phyloP scores from a whole-genome alignment of 1,140 invertebrate genomes.

The Solen grandis region DNA sequence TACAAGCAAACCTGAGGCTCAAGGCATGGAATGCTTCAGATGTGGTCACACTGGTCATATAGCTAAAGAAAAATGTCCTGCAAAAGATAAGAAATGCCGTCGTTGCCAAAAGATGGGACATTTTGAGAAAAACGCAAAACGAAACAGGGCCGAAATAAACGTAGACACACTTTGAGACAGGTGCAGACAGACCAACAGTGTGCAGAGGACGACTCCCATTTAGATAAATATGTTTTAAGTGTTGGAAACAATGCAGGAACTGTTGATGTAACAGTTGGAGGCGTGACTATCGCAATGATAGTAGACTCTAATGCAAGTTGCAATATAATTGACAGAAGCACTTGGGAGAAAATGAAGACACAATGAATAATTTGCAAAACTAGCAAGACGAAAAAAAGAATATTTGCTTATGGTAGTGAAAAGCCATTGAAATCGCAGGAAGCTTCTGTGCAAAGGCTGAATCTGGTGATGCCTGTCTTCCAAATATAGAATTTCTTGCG shows the following conservation, averaged over 20 bases:
- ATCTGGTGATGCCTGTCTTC: no score
- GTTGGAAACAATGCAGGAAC: background rate
- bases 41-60: background rate
- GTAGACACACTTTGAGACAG: no score
- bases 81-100: background rate
- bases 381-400: background rate
- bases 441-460: background rate
- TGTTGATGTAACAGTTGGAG: background rate
- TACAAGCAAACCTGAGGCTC: background rate
- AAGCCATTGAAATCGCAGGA: background rate
- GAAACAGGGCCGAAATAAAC: no score
- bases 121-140: background rate
- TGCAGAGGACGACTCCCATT: no score
- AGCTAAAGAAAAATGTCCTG: background rate
- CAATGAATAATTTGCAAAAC: background rate
- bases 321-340: constrained; percentile 8
- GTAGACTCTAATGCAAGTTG: background rate
- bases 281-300: background rate
- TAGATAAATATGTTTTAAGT: background rate
- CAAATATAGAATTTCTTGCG: background rate
- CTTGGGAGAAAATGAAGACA: background rate
- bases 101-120: background rate
- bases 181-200: background rate
- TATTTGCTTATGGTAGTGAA: background rate
- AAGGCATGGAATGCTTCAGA: background rate